Percentiles rank a stretch among this genome's conserved stretches.
phyloP scores from a whole-genome alignment of 2,113 vertebrate species.

The Tupaia chinensis region DNA sequence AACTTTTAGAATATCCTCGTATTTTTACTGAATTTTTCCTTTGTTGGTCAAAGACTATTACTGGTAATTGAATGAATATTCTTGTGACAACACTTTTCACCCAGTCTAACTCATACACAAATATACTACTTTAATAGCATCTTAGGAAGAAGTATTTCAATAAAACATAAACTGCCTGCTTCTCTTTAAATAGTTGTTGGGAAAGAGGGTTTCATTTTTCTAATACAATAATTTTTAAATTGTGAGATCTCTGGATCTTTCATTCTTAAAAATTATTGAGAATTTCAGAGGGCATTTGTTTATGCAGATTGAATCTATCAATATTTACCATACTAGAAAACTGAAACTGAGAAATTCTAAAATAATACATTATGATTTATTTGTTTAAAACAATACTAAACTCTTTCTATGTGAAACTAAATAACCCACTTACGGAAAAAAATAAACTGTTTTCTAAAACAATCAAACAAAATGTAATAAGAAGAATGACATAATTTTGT shows the following conservation, averaged over 20 bases:
- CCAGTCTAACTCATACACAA: not conserved
- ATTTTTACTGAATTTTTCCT: not conserved
- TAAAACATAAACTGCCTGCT: not conserved
- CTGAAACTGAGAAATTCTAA: not conserved
- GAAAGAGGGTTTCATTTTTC: not conserved
- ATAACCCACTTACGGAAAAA: not conserved
- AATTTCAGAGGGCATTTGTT: not conserved
- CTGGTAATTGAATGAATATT: not conserved
- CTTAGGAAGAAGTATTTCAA: not conserved
- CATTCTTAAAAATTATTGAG: not conserved
- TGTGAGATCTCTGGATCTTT: not conserved
- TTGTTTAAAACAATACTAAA: not conserved
- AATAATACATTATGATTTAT: not conserved
- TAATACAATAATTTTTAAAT: not conserved
- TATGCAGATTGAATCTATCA: not conserved
- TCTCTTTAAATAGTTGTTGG: not conserved
- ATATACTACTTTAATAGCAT: not conserved
- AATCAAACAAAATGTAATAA: not conserved
- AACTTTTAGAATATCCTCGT: too few species aligned
- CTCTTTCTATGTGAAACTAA: not conserved
- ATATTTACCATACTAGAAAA: not conserved
- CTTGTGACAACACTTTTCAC: not conserved
- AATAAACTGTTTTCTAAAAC: not conserved
- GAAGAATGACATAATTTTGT: not conserved
- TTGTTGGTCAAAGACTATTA: not conserved